Evolutionary conservation across 2,888 invertebrate genomes (phyloP).

Genomic region (Xylocampa areola): DNA sequence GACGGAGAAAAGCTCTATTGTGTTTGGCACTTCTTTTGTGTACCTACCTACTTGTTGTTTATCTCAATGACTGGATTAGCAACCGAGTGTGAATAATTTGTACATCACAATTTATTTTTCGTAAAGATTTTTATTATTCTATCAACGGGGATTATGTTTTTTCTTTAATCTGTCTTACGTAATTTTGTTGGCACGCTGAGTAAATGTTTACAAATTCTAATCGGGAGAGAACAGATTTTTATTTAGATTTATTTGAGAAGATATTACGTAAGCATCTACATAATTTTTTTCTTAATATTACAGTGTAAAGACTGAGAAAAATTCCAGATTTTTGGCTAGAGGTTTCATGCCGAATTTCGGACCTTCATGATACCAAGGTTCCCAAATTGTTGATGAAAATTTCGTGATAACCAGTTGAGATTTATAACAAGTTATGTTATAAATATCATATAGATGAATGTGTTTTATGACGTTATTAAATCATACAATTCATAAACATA

Average conservation of each 20-base stretch:
- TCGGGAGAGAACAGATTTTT: constrained; percentile 1
- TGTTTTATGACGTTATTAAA: no score
- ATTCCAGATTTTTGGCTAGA: no score
- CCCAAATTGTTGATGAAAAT: no score
- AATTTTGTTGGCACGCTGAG: neutral
- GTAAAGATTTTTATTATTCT: constrained; percentile 32
- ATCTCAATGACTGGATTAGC: constrained; percentile 64
- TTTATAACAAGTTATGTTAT: no score
- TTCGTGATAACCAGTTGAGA: no score
- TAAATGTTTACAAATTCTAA: neutral
- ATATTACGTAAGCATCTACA: no score
- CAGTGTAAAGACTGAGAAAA: no score
- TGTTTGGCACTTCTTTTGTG: constrained; percentile 77
- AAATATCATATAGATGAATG: no score
- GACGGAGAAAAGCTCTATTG: constrained; percentile 72
- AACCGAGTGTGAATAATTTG: constrained; percentile 56
- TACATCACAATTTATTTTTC: constrained; percentile 49
- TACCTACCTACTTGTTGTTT: constrained; percentile 60
- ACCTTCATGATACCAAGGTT: no score
- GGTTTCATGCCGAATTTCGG: no score
- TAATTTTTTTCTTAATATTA: no score
- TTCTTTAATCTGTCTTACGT: neutral
- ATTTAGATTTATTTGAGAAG: neutral
- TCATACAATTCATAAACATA: no score
- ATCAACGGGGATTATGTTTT: neutral